Percentiles rank a stretch among this genome's conserved stretches.
phyloP scores from a whole-genome alignment of 1,140 invertebrate genomes.

The Periplaneta americana region DNA sequence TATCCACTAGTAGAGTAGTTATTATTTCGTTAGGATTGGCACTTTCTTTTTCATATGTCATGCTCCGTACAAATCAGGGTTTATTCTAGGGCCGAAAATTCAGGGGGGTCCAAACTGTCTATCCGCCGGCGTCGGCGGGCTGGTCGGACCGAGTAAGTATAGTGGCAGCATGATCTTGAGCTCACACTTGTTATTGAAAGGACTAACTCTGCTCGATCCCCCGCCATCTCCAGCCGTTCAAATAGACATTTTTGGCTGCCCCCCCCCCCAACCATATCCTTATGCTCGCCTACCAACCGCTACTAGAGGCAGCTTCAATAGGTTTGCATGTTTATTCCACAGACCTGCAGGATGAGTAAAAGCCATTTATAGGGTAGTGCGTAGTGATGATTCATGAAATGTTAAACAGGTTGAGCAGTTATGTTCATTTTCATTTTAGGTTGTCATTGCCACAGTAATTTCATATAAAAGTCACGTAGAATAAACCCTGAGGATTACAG shows the following conservation, averaged over 20 bases:
- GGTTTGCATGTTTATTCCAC: background rate
- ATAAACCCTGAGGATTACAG: conserved; percentile 10
- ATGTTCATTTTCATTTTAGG: background rate
- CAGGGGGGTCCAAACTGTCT: conserved; percentile 46
- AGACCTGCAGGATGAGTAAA: background rate
- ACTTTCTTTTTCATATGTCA: conserved; percentile 9
- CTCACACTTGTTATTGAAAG: background rate
- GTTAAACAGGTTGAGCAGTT: background rate
- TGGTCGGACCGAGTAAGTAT: conserved; percentile 36
- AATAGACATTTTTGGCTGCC: background rate
- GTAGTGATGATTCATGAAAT: background rate
- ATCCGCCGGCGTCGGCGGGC: conserved; percentile 43
- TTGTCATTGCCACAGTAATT: background rate
- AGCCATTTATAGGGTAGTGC: background rate
- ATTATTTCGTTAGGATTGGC: background rate
- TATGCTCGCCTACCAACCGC: background rate
- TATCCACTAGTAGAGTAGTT: background rate
- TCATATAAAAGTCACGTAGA: background rate
- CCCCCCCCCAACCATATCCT: no score
- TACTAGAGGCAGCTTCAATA: background rate
- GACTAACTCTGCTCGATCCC: background rate
- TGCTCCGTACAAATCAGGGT: conserved; percentile 20
- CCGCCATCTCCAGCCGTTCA: background rate
- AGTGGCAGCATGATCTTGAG: conserved; percentile 11
- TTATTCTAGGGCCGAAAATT: conserved; percentile 44